Conservation (phyloP, 2,888 invertebrate species). For the Sesia apiformis region DNA sequence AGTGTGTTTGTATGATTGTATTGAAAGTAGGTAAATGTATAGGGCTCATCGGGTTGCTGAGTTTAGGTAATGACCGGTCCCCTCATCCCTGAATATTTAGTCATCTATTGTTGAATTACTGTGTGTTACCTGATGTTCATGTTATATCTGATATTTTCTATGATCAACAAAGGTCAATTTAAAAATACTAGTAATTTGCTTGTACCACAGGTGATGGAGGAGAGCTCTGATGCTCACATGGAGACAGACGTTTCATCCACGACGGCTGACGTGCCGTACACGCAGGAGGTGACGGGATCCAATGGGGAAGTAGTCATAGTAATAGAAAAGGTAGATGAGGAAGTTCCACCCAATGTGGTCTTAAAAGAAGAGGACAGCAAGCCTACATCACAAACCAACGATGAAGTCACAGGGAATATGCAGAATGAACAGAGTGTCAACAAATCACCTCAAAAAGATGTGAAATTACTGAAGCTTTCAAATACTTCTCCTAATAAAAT, state of each 20-base stretch:
- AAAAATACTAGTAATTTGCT: constrained; percentile 17
- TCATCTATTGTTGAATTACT: constrained; percentile 23
- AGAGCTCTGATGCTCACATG: constrained; percentile 50
- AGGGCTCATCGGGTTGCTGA: constrained; percentile 32
- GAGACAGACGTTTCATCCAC: constrained; percentile 61
- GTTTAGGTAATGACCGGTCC: constrained; percentile 61
- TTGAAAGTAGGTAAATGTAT: constrained; percentile 49
- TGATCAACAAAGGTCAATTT: constrained; percentile 23
- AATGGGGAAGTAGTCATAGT: constrained; percentile 46
- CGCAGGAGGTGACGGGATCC: constrained; percentile 37
- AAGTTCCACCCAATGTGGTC: constrained; percentile 6
- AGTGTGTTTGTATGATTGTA: constrained; percentile 50
- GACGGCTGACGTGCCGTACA: constrained; percentile 43
- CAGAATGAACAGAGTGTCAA: too few species aligned
- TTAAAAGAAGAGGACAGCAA: background rate
- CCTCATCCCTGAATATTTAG: constrained; percentile 31
- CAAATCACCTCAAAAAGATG: too few species aligned
- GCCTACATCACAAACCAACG: background rate
- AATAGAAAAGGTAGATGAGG: constrained; percentile 46
- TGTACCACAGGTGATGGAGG: constrained; percentile 57
- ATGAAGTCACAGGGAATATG: background rate
- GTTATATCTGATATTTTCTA: background rate
- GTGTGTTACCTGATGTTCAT: background rate
- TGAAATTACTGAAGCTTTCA: too few species aligned
- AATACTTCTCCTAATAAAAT: too few species aligned